Percentiles rank a stretch among this genome's conserved stretches.
These are phyloP conservation scores for Melieria crassipennis DNA, from an alignment of 2,888 invertebrate species.

Conservation along the genomic window DNA sequence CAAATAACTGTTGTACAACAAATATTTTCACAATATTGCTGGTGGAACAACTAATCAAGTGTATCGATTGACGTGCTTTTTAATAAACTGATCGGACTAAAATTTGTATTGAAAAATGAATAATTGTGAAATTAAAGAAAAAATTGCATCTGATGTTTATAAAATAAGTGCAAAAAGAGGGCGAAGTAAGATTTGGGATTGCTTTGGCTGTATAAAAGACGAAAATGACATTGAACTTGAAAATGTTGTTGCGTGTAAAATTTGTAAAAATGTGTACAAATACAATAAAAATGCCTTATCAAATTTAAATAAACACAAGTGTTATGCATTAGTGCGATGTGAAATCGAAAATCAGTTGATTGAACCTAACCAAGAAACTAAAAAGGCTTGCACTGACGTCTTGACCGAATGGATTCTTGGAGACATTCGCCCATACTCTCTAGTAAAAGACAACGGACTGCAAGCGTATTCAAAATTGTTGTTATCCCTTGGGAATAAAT, in stretches of 20 bases:
- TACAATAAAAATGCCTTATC: constrained; percentile 30
- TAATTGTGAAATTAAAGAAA: constrained; percentile 33
- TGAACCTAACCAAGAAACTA: constrained; percentile 27
- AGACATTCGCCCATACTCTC: constrained; percentile 21
- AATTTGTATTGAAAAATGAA: constrained; percentile 24
- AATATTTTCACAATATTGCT: constrained; percentile 11
- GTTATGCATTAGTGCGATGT: constrained; percentile 22
- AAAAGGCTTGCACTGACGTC: constrained; percentile 26
- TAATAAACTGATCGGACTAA: not conserved
- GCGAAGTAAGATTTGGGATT: constrained; percentile 37
- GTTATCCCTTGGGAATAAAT: constrained; percentile 22
- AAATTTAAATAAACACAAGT: constrained; percentile 34
- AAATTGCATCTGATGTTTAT: constrained; percentile 32
- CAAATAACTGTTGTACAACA: constrained; percentile 23
- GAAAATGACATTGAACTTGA: constrained; percentile 18
- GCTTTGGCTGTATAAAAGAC: constrained; percentile 32
- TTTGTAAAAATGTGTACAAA: constrained; percentile 30
- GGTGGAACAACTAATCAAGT: constrained; percentile 24
- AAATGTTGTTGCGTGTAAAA: constrained; percentile 31
- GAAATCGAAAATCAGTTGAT: constrained; percentile 24
- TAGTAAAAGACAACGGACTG: constrained; percentile 27
- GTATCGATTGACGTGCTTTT: not conserved
- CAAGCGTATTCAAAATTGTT: constrained; percentile 23
- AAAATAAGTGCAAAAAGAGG: constrained; percentile 37
- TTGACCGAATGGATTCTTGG: constrained; percentile 25